Evolutionary conservation across 2,888 invertebrate species (phyloP), one percentile per base, ranked within the genome.

Genomic region (Pimpla rufipes): DNA sequence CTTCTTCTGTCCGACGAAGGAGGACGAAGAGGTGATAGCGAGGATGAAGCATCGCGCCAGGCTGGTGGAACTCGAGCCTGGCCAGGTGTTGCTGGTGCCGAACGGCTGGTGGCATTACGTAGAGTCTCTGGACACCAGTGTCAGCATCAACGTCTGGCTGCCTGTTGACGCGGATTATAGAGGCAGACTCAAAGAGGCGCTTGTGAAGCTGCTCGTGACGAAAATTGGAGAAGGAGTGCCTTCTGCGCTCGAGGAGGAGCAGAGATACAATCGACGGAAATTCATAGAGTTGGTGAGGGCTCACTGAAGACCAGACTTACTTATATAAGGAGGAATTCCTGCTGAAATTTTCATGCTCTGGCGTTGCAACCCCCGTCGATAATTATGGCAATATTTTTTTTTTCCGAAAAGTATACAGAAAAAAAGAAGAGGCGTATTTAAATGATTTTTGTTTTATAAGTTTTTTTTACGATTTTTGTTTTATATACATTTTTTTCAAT

Each of bases 51-150:
- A 89, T 79, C 94, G 93, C 29, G 94, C 94, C 0, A 94, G 94
- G 84, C 93, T 95, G 84, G 95, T 98, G 40, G 95, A 95, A 74
- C 93, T 99, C 68, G 94, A 96, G 62, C 96, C 98, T 10, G 98
- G 98, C 0, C 98, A 99, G 93, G 97, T 98, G 0, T 94, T 99
- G 45, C 95, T 97, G 89, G 97, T 99, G 7, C 99, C 99, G 0
- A 95, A 95, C 83, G 97, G 97, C 83, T 99, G 99, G 99, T 99
- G 99, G 99, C 99, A 99, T 94, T 98, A 97, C 94, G 99, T 99
- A 0, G 97, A 98, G 93, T 95, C 94, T 83, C 83, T 94, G 55
- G 93, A 94, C 16, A 93, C 94, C 8, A 94, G 95, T 50, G 91
- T 96, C 50, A 95, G 95, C 86, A 92, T 96, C n/a, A 98, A 98